Percentiles rank a stretch among this genome's conserved stretches.
These are phyloP conservation scores for Cephus pygmeus DNA, from an alignment of 2,888 invertebrate species.

Conservation along the genomic window DNA sequence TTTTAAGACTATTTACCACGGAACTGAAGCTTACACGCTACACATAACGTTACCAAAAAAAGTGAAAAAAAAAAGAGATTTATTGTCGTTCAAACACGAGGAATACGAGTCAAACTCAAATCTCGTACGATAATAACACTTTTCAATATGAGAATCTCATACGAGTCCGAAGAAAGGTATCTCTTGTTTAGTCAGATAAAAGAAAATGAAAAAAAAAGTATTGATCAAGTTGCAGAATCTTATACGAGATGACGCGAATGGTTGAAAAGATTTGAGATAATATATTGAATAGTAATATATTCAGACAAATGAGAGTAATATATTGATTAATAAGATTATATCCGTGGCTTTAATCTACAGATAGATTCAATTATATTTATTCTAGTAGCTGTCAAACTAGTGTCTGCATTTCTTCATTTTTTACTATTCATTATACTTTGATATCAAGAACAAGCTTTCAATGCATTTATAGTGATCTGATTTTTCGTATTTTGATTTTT, in stretches of 20 bases:
- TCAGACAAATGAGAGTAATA: conserved; percentile 30
- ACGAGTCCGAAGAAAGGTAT: background rate
- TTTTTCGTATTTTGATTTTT: background rate
- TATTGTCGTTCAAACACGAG: background rate
- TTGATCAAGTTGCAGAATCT: background rate
- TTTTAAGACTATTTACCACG: background rate
- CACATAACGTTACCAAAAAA: background rate
- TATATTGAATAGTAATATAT: conserved; percentile 48
- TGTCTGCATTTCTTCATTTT: background rate
- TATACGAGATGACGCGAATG: background rate
- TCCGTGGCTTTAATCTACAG: background rate
- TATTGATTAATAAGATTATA: conserved; percentile 34
- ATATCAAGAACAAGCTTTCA: background rate
- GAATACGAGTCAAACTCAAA: background rate
- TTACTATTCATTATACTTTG: background rate
- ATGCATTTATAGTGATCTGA: background rate
- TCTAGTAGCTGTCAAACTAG: background rate
- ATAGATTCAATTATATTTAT: background rate
- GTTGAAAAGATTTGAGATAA: conserved; percentile 27
- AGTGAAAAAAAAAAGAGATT: background rate
- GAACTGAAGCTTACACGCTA: conserved; percentile 5
- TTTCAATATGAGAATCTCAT: background rate
- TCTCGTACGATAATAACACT: background rate
- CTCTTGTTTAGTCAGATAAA: background rate
- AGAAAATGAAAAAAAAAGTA: background rate